A percentile compares a stretch with the other conserved stretches of the same genome.
Evolutionary conservation across 2,797 vertebrate genomes (phyloP).

Genomic region (Odontamblyopus rebecca): DNA sequence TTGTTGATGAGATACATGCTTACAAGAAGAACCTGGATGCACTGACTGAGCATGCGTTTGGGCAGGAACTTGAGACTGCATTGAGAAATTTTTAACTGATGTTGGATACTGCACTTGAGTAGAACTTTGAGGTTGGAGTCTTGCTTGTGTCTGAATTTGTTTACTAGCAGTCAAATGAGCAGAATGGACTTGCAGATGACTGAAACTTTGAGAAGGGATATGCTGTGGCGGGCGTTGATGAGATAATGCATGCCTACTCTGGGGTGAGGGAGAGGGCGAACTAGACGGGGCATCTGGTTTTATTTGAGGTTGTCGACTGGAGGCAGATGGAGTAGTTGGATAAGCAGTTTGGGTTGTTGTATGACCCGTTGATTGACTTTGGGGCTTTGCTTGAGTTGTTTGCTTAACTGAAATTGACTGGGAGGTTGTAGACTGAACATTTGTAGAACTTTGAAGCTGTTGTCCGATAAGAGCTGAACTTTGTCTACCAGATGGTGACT

Average conservation of each 20-base stretch:
- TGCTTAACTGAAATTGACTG: not conserved
- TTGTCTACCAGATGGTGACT: not conserved
- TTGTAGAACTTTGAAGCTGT: not conserved
- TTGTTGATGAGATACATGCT: not conserved
- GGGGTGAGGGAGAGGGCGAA: not conserved
- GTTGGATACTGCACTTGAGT: slow-evolving; percentile 4
- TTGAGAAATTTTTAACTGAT: not conserved
- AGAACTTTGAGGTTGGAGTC: slow-evolving; percentile 2
- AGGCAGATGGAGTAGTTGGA: not conserved
- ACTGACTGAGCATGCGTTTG: not conserved
- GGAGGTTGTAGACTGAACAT: not conserved
- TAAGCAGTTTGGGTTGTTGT: not conserved
- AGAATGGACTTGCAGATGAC: not conserved
- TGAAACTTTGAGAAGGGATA: not conserved
- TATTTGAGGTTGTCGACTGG: slow-evolving; percentile 1
- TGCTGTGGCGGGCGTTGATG: slow-evolving; percentile 8
- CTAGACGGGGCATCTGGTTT: not conserved
- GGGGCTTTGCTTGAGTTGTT: not conserved
- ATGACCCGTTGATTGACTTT: slow-evolving; percentile 1
- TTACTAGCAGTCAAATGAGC: not conserved
- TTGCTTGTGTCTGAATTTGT: not conserved
- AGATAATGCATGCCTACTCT: slow-evolving; percentile 11
- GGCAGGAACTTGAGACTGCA: not conserved
- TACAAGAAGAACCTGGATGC: slow-evolving; percentile 2
- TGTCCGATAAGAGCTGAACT: not conserved